phyloP scores from a whole-genome alignment of 2,888 invertebrate species.

The Ceramica pisi region DNA sequence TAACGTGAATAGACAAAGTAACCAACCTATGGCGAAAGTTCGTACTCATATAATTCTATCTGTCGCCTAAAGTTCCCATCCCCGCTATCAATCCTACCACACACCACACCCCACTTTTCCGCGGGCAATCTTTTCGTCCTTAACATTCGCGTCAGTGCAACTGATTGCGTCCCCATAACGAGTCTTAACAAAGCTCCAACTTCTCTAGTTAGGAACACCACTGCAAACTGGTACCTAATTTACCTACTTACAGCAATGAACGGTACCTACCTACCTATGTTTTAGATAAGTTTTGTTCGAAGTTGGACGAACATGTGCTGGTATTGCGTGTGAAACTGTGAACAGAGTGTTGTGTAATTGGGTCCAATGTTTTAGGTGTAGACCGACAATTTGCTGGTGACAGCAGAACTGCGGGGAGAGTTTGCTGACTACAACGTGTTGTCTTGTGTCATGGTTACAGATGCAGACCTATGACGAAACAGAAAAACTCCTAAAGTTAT shows the following conservation, averaged over 20 bases:
- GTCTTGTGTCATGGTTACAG: too few species aligned
- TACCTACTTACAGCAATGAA: slow-evolving; percentile 22
- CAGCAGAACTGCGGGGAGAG: not conserved
- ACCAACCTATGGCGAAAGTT: too few species aligned
- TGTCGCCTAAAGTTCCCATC: not conserved
- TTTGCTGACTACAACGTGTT: not conserved
- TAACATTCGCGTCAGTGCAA: slow-evolving; percentile 29
- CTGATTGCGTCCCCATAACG: slow-evolving; percentile 57
- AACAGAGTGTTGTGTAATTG: not conserved
- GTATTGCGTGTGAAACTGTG: not conserved
- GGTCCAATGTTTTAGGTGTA: not conserved
- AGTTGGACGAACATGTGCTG: slow-evolving; percentile 10
- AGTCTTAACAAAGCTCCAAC: slow-evolving; percentile 41
- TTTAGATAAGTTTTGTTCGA: slow-evolving; percentile 19
- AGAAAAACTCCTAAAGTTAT: too few species aligned
- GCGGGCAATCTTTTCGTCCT: slow-evolving; percentile 47
- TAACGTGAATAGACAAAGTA: too few species aligned
- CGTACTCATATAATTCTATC: not conserved
- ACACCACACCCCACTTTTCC: slow-evolving; percentile 23
- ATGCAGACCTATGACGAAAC: too few species aligned
- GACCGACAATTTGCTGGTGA: not conserved
- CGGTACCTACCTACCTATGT: not conserved
- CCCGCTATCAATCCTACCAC: slow-evolving; percentile 12
- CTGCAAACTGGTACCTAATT: slow-evolving; percentile 15
- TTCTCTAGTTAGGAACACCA: slow-evolving; percentile 31